Conservation (phyloP, 1,140 invertebrate genomes). For the Atta colombica region DNA sequence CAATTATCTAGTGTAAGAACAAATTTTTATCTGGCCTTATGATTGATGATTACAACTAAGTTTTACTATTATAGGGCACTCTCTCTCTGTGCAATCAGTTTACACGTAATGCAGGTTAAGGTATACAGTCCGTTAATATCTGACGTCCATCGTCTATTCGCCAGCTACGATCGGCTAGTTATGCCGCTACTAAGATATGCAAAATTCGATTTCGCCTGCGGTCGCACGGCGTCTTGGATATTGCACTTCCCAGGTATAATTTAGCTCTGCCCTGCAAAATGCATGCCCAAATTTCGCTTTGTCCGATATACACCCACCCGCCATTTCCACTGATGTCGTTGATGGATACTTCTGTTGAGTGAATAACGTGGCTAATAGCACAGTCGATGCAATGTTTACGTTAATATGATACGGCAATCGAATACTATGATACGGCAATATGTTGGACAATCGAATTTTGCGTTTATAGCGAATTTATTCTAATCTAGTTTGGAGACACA, state of each 20-base stretch:
- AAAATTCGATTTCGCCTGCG: slow-evolving; percentile 54
- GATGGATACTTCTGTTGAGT: slow-evolving; percentile 25
- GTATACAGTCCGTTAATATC: slow-evolving; percentile 6
- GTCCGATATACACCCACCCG: not conserved
- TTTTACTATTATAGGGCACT: not conserved
- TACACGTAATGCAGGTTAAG: slow-evolving; percentile 14
- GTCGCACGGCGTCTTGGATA: slow-evolving; percentile 27
- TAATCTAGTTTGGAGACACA: not conserved
- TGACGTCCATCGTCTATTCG: slow-evolving; percentile 33
- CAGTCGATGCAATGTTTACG: slow-evolving; percentile 36
- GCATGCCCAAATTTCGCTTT: slow-evolving; percentile 40
- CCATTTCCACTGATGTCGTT: not conserved
- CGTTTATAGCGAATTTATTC: slow-evolving; percentile 13
- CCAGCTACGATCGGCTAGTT: slow-evolving; percentile 30
- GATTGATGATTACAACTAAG: not conserved
- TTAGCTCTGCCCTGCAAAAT: slow-evolving; percentile 31
- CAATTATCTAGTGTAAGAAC: no score
- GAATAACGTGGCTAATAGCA: not conserved
- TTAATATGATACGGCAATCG: not conserved
- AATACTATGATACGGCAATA: not conserved
- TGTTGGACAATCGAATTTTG: not conserved
- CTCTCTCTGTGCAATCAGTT: not conserved
- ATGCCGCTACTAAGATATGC: slow-evolving; percentile 48
- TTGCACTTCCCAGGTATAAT: slow-evolving; percentile 18
- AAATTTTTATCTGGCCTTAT: not conserved